Base-by-base conservation (phyloP, 2,113 vertebrate genomes). In the Myiagra hebetior region DNA sequence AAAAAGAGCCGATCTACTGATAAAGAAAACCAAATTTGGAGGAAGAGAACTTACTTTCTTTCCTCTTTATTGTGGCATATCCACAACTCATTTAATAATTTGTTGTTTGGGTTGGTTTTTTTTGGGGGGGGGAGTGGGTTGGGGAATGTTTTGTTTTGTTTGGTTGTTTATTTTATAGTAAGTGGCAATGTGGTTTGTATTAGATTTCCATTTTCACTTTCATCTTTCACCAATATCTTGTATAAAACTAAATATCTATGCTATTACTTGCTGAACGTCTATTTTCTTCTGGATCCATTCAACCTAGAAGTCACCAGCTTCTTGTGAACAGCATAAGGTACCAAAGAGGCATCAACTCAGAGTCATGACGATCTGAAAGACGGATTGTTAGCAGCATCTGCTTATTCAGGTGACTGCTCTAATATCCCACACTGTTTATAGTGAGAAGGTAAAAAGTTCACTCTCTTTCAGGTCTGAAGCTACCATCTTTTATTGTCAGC, bases 111-210 rank as follows among this genome's bases (percentile, higher is more conserved):
- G 2, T n/a, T n/a, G 3, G 0, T 2, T 22, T 49, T 55, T 59
- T 42, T 18, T 10, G 24, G 3, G 13, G 4, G 1, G 1, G n/a
- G n/a, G n/a, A n/a, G n/a, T n/a, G 5, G 5, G 3, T 19, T 21
- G 46, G 46, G 0, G 1, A 5, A 24, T 5, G 2, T 23, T 64
- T 70, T 47, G 5, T 2, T 53, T 47, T 19, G 4, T n/a, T 59
- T 14, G 0, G 1, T 57, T 60, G 5, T 2, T 42, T 79, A 28
- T 55, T 80, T 84, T 41, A 52, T 60, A 12, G 6, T 35, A 56
- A 31, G 5, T 31, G 8, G 4, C 6, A 55, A 47, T 33, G 9
- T 41, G 15, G 13, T 30, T 85, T 86, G 6, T 52, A 47, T 27
- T 20, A 70, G 14, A 46, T 35, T 75, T 62, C 11, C 37, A 13